Evolutionary conservation across 2,113 vertebrate species (phyloP).

Genomic region (Anguilla rostrata): DNA sequence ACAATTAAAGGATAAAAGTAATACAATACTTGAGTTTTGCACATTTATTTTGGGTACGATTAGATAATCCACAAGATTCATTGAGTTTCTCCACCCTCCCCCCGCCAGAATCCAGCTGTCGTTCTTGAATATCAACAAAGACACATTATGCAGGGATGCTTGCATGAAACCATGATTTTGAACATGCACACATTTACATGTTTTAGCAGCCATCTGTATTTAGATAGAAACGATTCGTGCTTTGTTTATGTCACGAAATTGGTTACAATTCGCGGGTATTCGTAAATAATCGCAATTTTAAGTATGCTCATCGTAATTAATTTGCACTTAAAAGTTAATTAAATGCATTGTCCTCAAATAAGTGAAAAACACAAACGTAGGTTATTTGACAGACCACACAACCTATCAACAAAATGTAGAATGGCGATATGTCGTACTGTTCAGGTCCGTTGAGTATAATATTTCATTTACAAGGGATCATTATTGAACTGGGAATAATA

Average conservation of each 20-base stretch:
- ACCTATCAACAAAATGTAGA: neutral
- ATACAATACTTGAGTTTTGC: neutral
- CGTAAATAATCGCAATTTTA: neutral
- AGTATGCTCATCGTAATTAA: neutral
- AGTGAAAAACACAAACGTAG: too few relatives aligned
- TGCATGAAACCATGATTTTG: neutral
- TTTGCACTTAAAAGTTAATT: neutral
- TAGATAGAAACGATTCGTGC: neutral
- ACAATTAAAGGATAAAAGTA: neutral
- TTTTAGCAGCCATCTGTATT: neutral
- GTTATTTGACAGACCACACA: neutral
- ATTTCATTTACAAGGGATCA: neutral
- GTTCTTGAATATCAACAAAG: slow-evolving; percentile 9
- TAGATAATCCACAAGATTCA: neutral
- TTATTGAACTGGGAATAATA: neutral
- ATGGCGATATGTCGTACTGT: neutral
- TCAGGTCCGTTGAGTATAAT: neutral
- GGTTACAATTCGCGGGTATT: neutral
- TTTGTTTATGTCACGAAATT: neutral
- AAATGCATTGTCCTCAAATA: neutral
- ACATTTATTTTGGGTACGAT: neutral
- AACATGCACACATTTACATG: neutral
- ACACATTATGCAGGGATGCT: neutral
- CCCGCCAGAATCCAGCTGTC: neutral
- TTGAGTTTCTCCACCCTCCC: neutral